Conservation (phyloP, 2,113 vertebrate genomes). For the Antennarius striatus region DNA sequence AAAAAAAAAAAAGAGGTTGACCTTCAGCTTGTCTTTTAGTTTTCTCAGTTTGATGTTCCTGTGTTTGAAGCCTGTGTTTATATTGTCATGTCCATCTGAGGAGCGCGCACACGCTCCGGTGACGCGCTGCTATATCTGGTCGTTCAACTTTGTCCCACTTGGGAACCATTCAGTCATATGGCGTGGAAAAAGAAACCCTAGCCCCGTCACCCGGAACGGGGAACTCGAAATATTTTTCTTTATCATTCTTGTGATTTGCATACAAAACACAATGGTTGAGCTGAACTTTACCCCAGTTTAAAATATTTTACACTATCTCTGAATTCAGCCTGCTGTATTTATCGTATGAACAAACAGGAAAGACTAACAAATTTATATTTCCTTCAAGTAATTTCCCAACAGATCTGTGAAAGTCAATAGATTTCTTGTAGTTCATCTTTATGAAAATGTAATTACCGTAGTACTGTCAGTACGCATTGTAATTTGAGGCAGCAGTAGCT, state of each 20-base stretch:
- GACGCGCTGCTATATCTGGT: constrained; percentile 74
- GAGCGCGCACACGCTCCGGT: constrained; percentile 57
- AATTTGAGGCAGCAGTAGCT: no score
- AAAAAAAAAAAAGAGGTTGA: not conserved
- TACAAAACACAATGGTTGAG: not conserved
- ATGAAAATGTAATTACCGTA: no score
- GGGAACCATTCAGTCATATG: constrained; percentile 71
- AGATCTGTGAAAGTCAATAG: no score
- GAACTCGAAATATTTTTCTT: constrained; percentile 41
- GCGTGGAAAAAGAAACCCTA: constrained; percentile 80
- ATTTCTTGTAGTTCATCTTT: no score
- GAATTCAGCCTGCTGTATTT: no score
- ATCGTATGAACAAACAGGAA: no score
- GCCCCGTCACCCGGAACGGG: constrained; percentile 14
- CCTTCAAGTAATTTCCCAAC: no score
- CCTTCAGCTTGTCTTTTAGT: constrained; percentile 1
- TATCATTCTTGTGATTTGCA: not conserved
- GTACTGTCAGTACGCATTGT: no score
- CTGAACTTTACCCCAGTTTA: no score
- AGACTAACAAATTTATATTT: no score
- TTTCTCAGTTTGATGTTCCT: not conserved
- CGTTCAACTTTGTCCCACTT: constrained; percentile 83
- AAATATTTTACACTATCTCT: no score
- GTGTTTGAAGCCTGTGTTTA: constrained; percentile 66
- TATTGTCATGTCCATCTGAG: constrained; percentile 58